A percentile compares a stretch with the other conserved stretches of the same genome.
Conservation (phyloP, 2,797 vertebrate species). For the Perodicticus potto region DNA sequence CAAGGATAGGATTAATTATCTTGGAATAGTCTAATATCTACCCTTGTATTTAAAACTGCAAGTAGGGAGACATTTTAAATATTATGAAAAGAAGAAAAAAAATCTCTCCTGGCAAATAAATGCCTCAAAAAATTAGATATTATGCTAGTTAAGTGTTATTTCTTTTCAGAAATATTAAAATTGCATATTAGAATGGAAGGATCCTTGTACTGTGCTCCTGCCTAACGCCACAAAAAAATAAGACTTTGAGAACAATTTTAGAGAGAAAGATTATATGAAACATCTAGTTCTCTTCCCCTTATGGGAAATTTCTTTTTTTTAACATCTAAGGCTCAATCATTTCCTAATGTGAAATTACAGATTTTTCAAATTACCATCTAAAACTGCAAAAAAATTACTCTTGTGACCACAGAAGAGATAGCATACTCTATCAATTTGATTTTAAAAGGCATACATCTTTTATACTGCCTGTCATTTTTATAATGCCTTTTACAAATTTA, state of each 20-base stretch:
- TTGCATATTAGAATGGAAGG: slow-evolving; percentile 82
- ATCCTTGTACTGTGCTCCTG: slow-evolving; percentile 70
- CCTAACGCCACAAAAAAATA: slow-evolving; percentile 81
- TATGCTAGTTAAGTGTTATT: slow-evolving; percentile 85
- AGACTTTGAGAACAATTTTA: slow-evolving; percentile 81
- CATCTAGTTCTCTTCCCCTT: slow-evolving; percentile 67
- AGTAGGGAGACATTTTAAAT: slow-evolving; percentile 77
- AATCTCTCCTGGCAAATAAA: slow-evolving; percentile 86
- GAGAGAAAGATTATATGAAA: slow-evolving; percentile 80
- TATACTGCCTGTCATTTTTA: slow-evolving; percentile 90
- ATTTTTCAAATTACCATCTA: slow-evolving; percentile 84
- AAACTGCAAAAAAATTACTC: slow-evolving; percentile 85
- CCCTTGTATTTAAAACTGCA: slow-evolving; percentile 74
- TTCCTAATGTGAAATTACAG: slow-evolving; percentile 83
- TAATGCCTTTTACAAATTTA: slow-evolving; percentile 92
- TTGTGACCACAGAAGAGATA: slow-evolving; percentile 79
- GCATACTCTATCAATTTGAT: slow-evolving; percentile 85
- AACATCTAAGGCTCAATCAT: slow-evolving; percentile 78
- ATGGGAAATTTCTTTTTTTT: slow-evolving; percentile 73
- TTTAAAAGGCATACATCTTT: slow-evolving; percentile 89
- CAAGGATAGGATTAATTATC: slow-evolving; percentile 71
- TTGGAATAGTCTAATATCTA: slow-evolving; percentile 74
- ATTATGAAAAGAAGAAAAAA: slow-evolving; percentile 80
- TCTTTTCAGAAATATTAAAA: slow-evolving; percentile 86
- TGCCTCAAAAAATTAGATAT: slow-evolving; percentile 87